Conservation (phyloP, 2,797 vertebrate species). For the Mionectes olivaceus region DNA sequence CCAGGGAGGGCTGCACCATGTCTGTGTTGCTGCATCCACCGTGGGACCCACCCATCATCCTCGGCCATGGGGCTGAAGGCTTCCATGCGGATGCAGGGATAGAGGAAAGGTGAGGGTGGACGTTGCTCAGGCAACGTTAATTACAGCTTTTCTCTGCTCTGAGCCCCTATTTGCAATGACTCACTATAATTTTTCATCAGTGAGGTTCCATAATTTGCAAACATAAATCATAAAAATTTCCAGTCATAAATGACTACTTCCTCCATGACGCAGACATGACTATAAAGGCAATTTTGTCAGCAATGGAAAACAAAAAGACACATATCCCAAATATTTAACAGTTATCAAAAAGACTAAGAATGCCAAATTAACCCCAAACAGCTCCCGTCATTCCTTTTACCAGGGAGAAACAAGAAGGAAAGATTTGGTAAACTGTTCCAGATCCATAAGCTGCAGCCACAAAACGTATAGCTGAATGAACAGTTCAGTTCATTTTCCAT, state of each 20-base stretch:
- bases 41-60: not conserved
- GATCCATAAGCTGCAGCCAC: not conserved
- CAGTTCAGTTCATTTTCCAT: not conserved
- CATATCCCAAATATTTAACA: not conserved
- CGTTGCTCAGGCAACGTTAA: not conserved
- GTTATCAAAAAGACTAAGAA: not conserved
- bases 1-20: fast-evolving
- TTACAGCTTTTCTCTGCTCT: not conserved
- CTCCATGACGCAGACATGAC: not conserved
- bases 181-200: not conserved
- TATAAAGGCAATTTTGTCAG: not conserved
- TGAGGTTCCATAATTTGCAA: not conserved
- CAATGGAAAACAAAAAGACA: not conserved
- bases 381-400: not conserved
- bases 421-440: not conserved
- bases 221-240: not conserved
- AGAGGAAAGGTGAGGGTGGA: not conserved
- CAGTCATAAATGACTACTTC: not conserved
- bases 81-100: fast-evolving
- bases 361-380: not conserved
- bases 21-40: not conserved
- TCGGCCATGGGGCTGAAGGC: not conserved
- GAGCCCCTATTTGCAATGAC: not conserved
- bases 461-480: not conserved
- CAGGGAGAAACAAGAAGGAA: not conserved